Percentiles rank a stretch among this genome's conserved stretches.
phyloP scores from a whole-genome alignment of 2,113 vertebrate genomes.

The Calyptommatus sinebrachiatus region DNA sequence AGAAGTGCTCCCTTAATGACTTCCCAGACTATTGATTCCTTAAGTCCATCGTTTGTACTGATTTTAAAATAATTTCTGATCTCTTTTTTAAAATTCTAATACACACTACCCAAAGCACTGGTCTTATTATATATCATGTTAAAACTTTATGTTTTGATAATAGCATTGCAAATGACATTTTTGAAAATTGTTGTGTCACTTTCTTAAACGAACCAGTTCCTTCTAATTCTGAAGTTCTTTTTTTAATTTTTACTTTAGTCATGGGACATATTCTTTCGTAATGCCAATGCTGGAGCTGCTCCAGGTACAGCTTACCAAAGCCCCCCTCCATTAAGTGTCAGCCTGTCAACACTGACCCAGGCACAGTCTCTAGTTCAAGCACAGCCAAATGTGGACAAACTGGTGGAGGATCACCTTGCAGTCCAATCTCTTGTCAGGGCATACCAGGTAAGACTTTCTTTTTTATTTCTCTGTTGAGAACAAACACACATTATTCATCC shows the following conservation, averaged over 20 bases:
- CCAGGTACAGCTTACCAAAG: constrained; percentile 89
- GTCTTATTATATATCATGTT: too few relatives aligned
- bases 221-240: not conserved
- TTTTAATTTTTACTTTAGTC: constrained; percentile 73
- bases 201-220: not conserved
- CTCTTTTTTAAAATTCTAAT: too few relatives aligned
- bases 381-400: constrained; percentile 84
- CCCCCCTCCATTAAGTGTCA: constrained; percentile 72
- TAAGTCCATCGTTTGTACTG: too few relatives aligned
- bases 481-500: fast-evolving
- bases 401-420: constrained; percentile 90
- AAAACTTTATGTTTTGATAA: not conserved
- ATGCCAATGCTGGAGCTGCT: constrained; percentile 82
- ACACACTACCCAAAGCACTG: not conserved
- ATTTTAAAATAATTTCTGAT: too few relatives aligned
- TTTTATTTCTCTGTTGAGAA: fast-evolving
- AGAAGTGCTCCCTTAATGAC: too few relatives aligned
- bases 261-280: constrained; percentile 94
- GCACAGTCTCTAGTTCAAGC: constrained; percentile 72
- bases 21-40: too few relatives aligned
- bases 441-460: constrained; percentile 81
- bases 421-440: constrained; percentile 93
- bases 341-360: constrained; percentile 63
- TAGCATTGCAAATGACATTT: not conserved
- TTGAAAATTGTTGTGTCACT: not conserved